These are phyloP conservation scores for Steromphala cineraria DNA, from an alignment of 2,888 invertebrate genomes.

Conservation along the genomic window DNA sequence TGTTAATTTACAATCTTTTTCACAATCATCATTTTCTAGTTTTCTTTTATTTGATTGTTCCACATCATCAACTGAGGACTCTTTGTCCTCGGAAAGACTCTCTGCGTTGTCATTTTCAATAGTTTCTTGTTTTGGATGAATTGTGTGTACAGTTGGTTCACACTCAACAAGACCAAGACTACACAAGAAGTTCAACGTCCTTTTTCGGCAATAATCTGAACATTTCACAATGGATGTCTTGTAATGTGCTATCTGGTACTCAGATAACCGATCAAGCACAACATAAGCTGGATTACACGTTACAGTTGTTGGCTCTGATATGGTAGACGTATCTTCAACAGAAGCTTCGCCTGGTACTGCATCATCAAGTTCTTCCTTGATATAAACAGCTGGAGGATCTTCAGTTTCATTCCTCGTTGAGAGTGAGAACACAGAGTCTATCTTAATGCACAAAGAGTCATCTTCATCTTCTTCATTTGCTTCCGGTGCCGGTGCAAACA, in stretches of 20 bases:
- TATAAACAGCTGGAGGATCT: background rate
- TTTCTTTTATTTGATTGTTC: background rate
- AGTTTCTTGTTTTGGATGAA: background rate
- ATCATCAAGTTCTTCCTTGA: background rate
- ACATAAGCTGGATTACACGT: constrained; percentile 15
- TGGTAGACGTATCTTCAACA: background rate
- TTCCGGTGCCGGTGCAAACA: background rate
- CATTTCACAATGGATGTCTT: background rate
- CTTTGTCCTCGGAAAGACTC: background rate
- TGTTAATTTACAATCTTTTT: too few relatives aligned
- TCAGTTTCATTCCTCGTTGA: background rate
- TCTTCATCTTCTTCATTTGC: too few relatives aligned
- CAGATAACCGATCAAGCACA: constrained; percentile 2
- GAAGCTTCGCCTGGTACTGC: background rate
- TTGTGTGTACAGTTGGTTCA: background rate
- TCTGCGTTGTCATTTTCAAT: background rate
- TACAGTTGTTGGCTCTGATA: background rate
- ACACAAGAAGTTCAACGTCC: constrained; percentile 22
- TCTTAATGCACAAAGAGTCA: background rate
- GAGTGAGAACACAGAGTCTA: constrained; percentile 25
- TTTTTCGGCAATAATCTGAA: constrained; percentile 14
- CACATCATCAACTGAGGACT: background rate
- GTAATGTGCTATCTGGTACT: background rate
- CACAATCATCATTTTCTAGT: too few relatives aligned
- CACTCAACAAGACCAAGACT: constrained; percentile 12